Evolutionary conservation across 2,797 vertebrate genomes (phyloP).

Genomic region (Kryptopterus vitreolus): DNA sequence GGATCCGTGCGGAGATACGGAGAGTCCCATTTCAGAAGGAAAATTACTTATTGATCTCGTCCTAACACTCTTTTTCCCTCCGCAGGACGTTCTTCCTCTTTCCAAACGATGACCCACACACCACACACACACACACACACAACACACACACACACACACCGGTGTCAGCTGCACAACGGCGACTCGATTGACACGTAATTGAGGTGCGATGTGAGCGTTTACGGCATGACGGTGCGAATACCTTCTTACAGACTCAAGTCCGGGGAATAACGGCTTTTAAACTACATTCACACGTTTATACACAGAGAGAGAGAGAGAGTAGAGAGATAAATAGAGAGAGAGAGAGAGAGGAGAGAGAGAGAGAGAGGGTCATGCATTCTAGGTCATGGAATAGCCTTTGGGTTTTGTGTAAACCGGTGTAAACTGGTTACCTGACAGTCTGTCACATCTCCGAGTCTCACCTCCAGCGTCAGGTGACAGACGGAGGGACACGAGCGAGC

Average conservation of each 20-base stretch:
- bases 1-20: slow-evolving; percentile 20
- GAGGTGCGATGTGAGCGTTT: slow-evolving; percentile 2
- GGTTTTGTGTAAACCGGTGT: slow-evolving; percentile 11
- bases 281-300: neutral
- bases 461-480: slow-evolving; percentile 29
- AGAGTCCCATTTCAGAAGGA: slow-evolving; percentile 38
- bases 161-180: slow-evolving; percentile 4
- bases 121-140: no score
- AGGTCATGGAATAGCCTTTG: neutral
- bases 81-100: slow-evolving; percentile 10
- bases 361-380: neutral
- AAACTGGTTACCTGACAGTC: slow-evolving; percentile 28
- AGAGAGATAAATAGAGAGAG: neutral
- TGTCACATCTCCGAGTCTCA: slow-evolving; percentile 19
- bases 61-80: slow-evolving; percentile 18
- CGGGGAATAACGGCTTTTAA: neutral
- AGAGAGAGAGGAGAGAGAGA: neutral
- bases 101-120: slow-evolving; percentile 24
- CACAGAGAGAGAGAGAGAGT: neutral
- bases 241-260: neutral
- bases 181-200: neutral
- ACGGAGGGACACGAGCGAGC: slow-evolving; percentile 17
- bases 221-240: neutral
- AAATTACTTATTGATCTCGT: slow-evolving; percentile 52
- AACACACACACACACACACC: neutral